phyloP scores from a whole-genome alignment of 2,113 vertebrate species.

The Prionailurus viverrinus region DNA sequence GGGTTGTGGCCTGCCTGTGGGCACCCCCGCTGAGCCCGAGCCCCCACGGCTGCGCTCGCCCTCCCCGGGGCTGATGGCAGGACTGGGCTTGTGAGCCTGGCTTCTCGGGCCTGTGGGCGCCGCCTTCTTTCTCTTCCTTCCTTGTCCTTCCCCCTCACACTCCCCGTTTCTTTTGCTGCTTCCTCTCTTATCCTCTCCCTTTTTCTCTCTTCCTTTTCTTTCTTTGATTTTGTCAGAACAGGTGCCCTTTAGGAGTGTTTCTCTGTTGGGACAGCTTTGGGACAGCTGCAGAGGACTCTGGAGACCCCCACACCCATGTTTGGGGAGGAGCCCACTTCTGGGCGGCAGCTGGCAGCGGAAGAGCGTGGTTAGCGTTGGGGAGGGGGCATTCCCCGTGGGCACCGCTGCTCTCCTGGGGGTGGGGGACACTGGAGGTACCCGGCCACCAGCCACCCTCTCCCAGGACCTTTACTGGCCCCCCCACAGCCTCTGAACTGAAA shows the following conservation, averaged over 20 bases:
- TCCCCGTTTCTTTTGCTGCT: not conserved
- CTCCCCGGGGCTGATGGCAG: not conserved
- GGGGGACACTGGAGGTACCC: not conserved
- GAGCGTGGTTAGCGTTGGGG: not conserved
- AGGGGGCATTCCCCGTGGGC: not conserved
- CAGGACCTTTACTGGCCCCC: not conserved
- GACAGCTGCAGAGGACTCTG: not conserved
- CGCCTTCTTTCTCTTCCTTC: not conserved
- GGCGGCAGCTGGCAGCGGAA: not conserved
- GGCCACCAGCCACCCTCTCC: not conserved
- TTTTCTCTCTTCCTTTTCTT: not conserved
- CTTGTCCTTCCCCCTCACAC: not conserved
- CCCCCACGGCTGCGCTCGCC: not conserved
- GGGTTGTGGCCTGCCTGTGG: not conserved
- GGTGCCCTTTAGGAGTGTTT: not conserved
- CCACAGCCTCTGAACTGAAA: not conserved
- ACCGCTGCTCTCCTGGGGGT: not conserved
- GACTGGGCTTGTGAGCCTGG: not conserved
- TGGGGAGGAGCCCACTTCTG: not conserved
- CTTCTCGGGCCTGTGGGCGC: not conserved
- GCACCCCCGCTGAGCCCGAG: not conserved
- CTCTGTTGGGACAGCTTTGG: not conserved
- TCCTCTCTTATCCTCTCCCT: not conserved
- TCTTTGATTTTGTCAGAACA: not conserved
- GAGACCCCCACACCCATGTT: not conserved